Base-by-base conservation (phyloP, 2,888 invertebrate genomes). In the Hyles lineata region DNA sequence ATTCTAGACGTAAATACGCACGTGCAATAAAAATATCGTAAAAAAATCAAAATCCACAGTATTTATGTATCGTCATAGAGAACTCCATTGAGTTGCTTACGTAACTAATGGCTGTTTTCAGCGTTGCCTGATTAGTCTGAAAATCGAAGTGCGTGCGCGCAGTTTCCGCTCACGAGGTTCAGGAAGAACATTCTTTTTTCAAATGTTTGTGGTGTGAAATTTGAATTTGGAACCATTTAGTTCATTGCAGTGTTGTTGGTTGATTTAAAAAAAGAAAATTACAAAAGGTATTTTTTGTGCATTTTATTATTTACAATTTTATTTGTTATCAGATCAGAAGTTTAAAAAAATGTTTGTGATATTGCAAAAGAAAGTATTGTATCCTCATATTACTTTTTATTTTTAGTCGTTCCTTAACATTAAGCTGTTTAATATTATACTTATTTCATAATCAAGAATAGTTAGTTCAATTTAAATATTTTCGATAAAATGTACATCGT, bases 61-160 rank as follows among this genome's bases (percentile, higher is more conserved):
- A 17, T 17, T 55, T 50, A 50, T 15, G 15, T 43, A 15, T 21
- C 55, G 52, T 59, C 58, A 70, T 59, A 43, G 55, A 50, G 62
- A 29, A 55, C 62, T 63, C 71, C 71, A 63, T 63, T 71, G 55
- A 63, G 7, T n/a, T 61, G 61, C 55, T 71, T 71, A 63, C 71
- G 62, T 62, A 71, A 71, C 25, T 71, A 62, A 63, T 63, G 55
- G 71, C 21, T 62, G 71, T 21, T 71, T 61, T 55, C 71, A 55
- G n/a, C 62, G 71, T 55, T 71, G 61, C 71, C 71, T 71, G 67
- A 67, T 43, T 67, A 67, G 67, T 67, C 67, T 67, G 67, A 67
- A 67, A 67, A 67, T 25, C 67, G 67, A 67, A 23, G 50, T 23
- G 67, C 50, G 67, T 23, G 67, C 67, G 67, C 67, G 67, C 67